Percentiles rank a stretch among this genome's conserved stretches.
Conservation (phyloP, 1,140 invertebrate genomes). For the Brachionus koreanus region DNA sequence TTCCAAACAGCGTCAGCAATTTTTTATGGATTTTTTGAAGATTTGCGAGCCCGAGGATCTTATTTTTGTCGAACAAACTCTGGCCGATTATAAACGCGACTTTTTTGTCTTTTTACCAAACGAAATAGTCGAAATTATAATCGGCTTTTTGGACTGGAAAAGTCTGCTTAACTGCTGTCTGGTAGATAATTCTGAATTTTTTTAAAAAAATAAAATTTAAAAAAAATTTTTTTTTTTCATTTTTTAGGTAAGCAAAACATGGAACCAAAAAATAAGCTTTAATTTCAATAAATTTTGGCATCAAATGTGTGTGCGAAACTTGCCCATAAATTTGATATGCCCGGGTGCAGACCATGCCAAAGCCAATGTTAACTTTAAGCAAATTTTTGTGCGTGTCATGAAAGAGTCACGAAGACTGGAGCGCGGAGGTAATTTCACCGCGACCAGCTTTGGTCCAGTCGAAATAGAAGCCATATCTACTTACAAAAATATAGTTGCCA, state of each 20-base stretch:
- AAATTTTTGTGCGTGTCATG: not conserved
- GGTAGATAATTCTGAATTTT: too few species aligned
- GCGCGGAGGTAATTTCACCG: not conserved
- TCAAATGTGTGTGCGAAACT: not conserved
- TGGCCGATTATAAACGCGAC: not conserved
- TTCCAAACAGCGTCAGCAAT: not conserved
- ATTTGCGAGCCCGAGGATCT: not conserved
- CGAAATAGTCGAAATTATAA: slow-evolving; percentile 18
- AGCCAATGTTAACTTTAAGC: not conserved
- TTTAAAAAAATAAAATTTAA: too few species aligned
- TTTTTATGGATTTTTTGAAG: slow-evolving; percentile 1
- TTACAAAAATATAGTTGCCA: slow-evolving; percentile 12
- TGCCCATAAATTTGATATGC: not conserved
- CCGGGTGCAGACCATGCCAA: not conserved
- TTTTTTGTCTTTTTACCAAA: slow-evolving; percentile 1
- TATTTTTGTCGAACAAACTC: not conserved
- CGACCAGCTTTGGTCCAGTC: slow-evolving; percentile 12
- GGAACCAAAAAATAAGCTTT: slow-evolving; percentile 13
- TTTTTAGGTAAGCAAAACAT: not conserved
- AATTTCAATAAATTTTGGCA: not conserved
- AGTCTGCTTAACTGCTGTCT: slow-evolving; percentile 13
- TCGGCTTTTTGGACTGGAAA: slow-evolving; percentile 1
- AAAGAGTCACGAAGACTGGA: not conserved
- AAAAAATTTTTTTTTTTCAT: not conserved
- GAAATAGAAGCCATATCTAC: slow-evolving; percentile 19